Evolutionary conservation across 2,113 vertebrate species (phyloP), one percentile per base, ranked within the genome.

Genomic region (Chaetura pelagica): DNA sequence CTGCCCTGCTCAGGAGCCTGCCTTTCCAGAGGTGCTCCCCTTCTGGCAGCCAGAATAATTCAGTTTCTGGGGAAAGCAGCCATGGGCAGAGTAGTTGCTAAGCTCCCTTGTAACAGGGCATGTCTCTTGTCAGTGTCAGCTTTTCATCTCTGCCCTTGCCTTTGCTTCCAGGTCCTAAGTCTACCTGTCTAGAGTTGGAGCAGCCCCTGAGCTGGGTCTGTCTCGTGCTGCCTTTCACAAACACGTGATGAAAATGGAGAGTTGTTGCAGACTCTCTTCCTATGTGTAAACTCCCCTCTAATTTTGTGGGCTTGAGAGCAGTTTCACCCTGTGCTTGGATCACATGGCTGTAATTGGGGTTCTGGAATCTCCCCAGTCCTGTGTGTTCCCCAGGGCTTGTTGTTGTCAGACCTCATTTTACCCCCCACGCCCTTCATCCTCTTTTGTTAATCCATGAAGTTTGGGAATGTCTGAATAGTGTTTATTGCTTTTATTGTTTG

Each of bases 401-500:
- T 96, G 91, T 94, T 93, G 73, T 91, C 83, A 84, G 95, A 93
- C 66, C 89, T 94, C 62, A 17, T 82, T 84, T 73, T 71, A 76
- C 78, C 84, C 76, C 85, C 59, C 90, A 71, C 86, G 0, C 93
- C 90, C 75, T 76, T 42, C 84, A 30, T 87, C 54, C 85, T 80
- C 87, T 93, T 96, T 68, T 78, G 67, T 87, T 89, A 64, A 74
- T 79, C 52, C 66, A 10, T 59, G 87, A 71, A 61, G 83, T 84
- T 89, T 27, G 86, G 72, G 82, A 91, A 63, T 73, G 79, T 84
- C 72, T 93, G 59, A 54, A 29, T 61, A 82, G 75, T 88, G 72
- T 80, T 89, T 84, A 93, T 89, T 78, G 87, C 94, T 93, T 94
- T 96, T 89, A 93, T 93, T 97, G 94, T 96, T 95, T 87, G 89